Base-by-base conservation (phyloP, 2,888 invertebrate genomes). In the Sipunculus nudus region DNA sequence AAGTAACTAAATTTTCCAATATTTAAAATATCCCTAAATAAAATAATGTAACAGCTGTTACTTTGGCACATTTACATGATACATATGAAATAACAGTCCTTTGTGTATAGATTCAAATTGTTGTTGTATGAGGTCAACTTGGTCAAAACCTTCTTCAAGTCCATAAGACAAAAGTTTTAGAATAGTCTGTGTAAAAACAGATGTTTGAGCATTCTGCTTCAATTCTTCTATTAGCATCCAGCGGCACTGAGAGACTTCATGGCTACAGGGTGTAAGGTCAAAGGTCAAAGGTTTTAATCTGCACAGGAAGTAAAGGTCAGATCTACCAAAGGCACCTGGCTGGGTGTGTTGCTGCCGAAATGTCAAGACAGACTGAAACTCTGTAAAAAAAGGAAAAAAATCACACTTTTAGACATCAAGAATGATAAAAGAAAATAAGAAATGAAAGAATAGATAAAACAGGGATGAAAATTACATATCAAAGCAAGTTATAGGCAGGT, bases 241-340 rank as follows among this genome's bases (percentile, higher is more conserved):
- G 54, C 69, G 65, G 54, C 78, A 79, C 8, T 65, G 63, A 16
- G 62, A 66, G 13, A 81, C 76, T 68, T 81, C 81, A 19, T 71
- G 64, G 13, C 58, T 58, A 65, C 79, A 79, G 4, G 75, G 76
- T 25, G 60, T 54, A 16, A 81, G 71, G 52, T 78, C 77, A 57
- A 70, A 75, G 21, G 74, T 76, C 26, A 74, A 31, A 21, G 80
- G 78, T 43, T 56, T 71, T 43, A 81, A 60, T n/a, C 78, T 72
- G 62, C 81, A 81, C 4, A 81, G 68, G 29, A 80, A 66, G 66
- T 76, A 81, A 13, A 81, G 57, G 59, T 81, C 81, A 6, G 81
- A 81, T 19, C 81, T 73, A 2, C 81, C 81, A 59, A 76, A 80
- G 0, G 81, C 80, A 3, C 71, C 72, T 3, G 79, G 79, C n/a